phyloP scores from a whole-genome alignment of 1,140 invertebrate species.

The Nasonia longicornis region DNA sequence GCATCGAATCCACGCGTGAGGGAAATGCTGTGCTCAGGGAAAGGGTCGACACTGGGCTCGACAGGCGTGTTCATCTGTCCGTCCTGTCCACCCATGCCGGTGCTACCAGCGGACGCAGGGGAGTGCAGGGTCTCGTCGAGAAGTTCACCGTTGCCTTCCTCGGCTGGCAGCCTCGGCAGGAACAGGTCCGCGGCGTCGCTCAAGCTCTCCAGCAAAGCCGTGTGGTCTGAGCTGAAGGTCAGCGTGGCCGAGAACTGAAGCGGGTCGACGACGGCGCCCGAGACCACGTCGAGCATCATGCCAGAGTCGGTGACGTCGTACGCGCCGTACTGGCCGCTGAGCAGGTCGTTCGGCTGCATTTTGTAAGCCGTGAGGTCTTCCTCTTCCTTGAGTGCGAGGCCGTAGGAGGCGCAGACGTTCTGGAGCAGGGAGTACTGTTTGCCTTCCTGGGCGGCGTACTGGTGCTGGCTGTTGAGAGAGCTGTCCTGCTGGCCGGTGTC shows the following conservation, averaged over 20 bases:
- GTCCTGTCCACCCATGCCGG: slow-evolving; percentile 71
- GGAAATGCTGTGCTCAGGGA: slow-evolving; percentile 76
- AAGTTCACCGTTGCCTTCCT: slow-evolving; percentile 73
- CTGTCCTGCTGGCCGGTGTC: slow-evolving; percentile 76
- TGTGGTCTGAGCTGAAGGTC: slow-evolving; percentile 82
- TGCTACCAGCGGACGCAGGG: slow-evolving; percentile 66
- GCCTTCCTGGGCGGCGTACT: slow-evolving; percentile 70
- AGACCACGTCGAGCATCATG: slow-evolving; percentile 84
- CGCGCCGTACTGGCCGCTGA: slow-evolving; percentile 74
- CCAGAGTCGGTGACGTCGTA: slow-evolving; percentile 79
- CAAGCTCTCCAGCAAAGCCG: slow-evolving; percentile 76
- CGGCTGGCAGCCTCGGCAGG: slow-evolving; percentile 74
- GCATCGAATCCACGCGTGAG: slow-evolving; percentile 65
- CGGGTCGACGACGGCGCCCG: slow-evolving; percentile 81
- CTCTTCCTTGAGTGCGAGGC: slow-evolving; percentile 81
- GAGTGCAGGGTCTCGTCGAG: slow-evolving; percentile 70
- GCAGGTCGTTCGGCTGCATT: slow-evolving; percentile 72
- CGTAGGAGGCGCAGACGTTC: slow-evolving; percentile 81
- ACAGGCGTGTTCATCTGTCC: slow-evolving; percentile 75
- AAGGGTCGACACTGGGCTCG: slow-evolving; percentile 76
- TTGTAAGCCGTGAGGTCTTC: slow-evolving; percentile 81
- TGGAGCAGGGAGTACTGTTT: slow-evolving; percentile 85
- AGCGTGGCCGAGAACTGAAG: slow-evolving; percentile 84
- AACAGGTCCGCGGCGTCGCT: slow-evolving; percentile 83
- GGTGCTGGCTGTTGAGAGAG: slow-evolving; percentile 59